Conservation (phyloP, 2,113 vertebrate genomes). For the Brachyhypopomus gauderio region DNA sequence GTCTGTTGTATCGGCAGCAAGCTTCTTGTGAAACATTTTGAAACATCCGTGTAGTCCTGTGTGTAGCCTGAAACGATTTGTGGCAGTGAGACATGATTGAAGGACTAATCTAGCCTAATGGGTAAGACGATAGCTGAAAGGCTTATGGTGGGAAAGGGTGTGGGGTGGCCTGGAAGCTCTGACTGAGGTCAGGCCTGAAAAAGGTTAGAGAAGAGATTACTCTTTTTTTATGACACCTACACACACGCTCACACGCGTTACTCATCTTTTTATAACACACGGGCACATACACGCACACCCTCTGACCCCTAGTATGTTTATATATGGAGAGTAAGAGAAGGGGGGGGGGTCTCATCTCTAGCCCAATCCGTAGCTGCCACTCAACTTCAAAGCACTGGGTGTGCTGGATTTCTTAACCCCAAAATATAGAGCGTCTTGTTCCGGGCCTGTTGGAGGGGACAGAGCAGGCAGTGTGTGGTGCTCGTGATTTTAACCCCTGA, state of each 20-base stretch:
- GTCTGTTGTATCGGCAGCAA: not conserved
- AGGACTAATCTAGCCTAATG: slow-evolving; percentile 43
- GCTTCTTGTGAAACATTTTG: slow-evolving; percentile 2
- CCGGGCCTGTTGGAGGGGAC: slow-evolving; percentile 70
- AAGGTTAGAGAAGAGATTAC: slow-evolving; percentile 66
- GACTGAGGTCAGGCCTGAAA: slow-evolving; percentile 45
- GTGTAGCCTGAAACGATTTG: slow-evolving; percentile 21
- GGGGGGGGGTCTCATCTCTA: slow-evolving; percentile 43
- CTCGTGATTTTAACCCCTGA: slow-evolving; percentile 82
- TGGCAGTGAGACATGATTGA: slow-evolving; percentile 22
- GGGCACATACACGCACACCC: slow-evolving; percentile 49
- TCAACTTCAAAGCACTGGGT: slow-evolving; percentile 74
- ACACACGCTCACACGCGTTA: slow-evolving; percentile 58
- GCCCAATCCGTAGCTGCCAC: slow-evolving; percentile 68
- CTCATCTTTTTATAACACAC: slow-evolving; percentile 59
- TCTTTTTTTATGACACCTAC: slow-evolving; percentile 54
- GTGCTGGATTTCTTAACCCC: slow-evolving; percentile 71
- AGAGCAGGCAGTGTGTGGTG: slow-evolving; percentile 78
- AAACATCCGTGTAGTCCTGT: not conserved
- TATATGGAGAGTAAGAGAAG: slow-evolving; percentile 52
- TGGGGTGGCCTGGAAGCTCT: not conserved
- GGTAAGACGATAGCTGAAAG: slow-evolving; percentile 28
- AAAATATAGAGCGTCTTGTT: slow-evolving; percentile 75
- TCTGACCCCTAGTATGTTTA: slow-evolving; percentile 70
- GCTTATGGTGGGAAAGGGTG: slow-evolving; percentile 24